A percentile compares a stretch with the other conserved stretches of the same genome.
These are phyloP conservation scores for Sebastolobus alascanus DNA, from an alignment of 2,797 vertebrate genomes.

Conservation along the genomic window DNA sequence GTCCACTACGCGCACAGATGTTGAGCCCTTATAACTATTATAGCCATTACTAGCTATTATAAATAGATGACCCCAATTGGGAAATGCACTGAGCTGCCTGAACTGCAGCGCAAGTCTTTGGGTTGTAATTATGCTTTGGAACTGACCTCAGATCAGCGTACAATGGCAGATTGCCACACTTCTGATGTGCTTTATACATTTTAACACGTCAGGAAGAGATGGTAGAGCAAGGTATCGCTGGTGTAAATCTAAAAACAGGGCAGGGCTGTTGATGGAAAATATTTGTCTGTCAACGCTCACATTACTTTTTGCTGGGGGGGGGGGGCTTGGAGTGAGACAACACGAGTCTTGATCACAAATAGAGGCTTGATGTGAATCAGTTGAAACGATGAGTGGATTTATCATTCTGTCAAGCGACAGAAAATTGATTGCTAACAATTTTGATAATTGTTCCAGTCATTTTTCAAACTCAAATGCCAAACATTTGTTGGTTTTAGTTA, in stretches of 20 bases:
- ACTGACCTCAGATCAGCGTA: slow-evolving; percentile 19
- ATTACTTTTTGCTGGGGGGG: not conserved
- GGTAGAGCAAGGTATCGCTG: not conserved
- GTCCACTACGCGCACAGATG: slow-evolving; percentile 26
- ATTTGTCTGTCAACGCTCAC: not conserved
- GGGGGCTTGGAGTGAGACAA: not conserved
- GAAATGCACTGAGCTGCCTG: slow-evolving; percentile 30
- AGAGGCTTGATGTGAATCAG: not conserved
- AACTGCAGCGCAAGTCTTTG: slow-evolving; percentile 5
- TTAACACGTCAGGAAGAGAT: slow-evolving; percentile 11
- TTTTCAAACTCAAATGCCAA: not conserved
- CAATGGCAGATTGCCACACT: not conserved
- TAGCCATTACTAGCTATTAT: slow-evolving; percentile 56
- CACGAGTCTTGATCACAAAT: not conserved
- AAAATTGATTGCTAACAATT: not conserved
- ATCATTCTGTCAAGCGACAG: not conserved
- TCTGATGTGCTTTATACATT: slow-evolving; percentile 1
- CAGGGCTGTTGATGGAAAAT: slow-evolving; percentile 14
- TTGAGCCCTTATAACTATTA: slow-evolving; percentile 51
- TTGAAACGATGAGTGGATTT: not conserved
- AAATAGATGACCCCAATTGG: slow-evolving; percentile 58
- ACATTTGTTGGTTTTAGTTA: not conserved
- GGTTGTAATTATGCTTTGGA: slow-evolving; percentile 20
- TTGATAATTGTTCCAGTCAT: not conserved
- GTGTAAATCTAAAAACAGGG: not conserved